A percentile compares a stretch with the other conserved stretches of the same genome.
Conservation (phyloP, 1,140 invertebrate species). For the Ceratitis capitata region DNA sequence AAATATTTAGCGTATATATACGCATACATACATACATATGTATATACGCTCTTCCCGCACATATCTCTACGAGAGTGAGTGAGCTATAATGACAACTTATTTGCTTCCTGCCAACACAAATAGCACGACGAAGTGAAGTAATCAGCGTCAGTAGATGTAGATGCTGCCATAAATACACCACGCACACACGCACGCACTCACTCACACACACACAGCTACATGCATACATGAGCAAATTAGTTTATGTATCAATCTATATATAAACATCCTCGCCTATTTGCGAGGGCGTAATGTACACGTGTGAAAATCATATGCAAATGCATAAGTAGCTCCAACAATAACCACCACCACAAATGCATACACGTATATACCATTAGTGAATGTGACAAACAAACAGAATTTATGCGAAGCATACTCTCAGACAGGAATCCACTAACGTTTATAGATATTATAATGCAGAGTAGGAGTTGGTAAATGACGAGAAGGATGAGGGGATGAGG, state of each 20-base stretch:
- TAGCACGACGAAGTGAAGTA: neutral
- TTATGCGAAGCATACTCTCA: neutral
- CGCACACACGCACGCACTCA: neutral
- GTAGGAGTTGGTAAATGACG: too few species aligned
- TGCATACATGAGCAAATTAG: neutral
- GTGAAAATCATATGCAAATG: neutral
- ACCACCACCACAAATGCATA: neutral
- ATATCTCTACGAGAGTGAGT: neutral
- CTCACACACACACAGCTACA: neutral
- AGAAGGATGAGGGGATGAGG: neutral
- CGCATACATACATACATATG: neutral
- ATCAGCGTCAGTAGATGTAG: neutral
- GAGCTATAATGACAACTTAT: neutral
- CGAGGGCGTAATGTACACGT: neutral
- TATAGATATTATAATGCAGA: neutral
- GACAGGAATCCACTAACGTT: neutral
- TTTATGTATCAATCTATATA: neutral
- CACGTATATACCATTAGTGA: neutral
- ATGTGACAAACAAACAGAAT: neutral
- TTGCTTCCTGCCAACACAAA: neutral
- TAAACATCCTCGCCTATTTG: too few species aligned
- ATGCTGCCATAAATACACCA: too few species aligned
- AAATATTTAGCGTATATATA: too few species aligned
- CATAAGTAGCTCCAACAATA: neutral
- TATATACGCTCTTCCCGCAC: neutral